Percentiles rank a stretch among this genome's conserved stretches.
phyloP scores from a whole-genome alignment of 1,140 invertebrate species.

The Elymnias hypermnestra region DNA sequence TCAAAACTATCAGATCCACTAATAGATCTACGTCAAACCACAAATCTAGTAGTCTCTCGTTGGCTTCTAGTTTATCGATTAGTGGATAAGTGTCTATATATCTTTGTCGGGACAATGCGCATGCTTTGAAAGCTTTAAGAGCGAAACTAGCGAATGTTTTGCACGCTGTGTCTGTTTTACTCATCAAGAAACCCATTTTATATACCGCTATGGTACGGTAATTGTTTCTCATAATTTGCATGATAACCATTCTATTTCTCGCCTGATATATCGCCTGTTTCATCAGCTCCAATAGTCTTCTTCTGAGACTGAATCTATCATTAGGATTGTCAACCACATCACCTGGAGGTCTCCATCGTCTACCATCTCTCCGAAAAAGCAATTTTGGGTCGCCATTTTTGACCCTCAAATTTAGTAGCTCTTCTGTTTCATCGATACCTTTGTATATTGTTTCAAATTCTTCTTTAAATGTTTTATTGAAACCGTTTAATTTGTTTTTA shows the following conservation, averaged over 20 bases:
- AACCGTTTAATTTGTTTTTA: slow-evolving; percentile 26
- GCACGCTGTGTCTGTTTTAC: slow-evolving; percentile 31
- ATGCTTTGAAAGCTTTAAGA: slow-evolving; percentile 22
- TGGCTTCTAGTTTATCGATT: slow-evolving; percentile 18
- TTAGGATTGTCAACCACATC: background rate
- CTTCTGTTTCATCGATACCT: slow-evolving; percentile 34
- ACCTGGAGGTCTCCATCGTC: slow-evolving; percentile 23
- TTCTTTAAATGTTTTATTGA: slow-evolving; percentile 22
- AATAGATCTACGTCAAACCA: slow-evolving; percentile 40
- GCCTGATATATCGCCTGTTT: slow-evolving; percentile 40
- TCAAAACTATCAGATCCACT: slow-evolving; percentile 24
- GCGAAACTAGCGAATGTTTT: slow-evolving; percentile 31
- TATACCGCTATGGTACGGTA: slow-evolving; percentile 27
- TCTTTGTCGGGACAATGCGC: slow-evolving; percentile 9
- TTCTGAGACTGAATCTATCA: slow-evolving; percentile 20
- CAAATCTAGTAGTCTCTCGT: slow-evolving; percentile 28
- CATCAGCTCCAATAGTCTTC: slow-evolving; percentile 31
- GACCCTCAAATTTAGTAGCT: slow-evolving; percentile 30
- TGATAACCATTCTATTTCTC: slow-evolving; percentile 37
- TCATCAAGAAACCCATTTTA: slow-evolving; percentile 44
- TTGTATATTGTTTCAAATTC: slow-evolving; percentile 31
- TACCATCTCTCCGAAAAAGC: slow-evolving; percentile 23
- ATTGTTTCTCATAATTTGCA: slow-evolving; percentile 28
- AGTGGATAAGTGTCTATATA: slow-evolving; percentile 2
- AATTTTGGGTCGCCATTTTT: slow-evolving; percentile 31